Evolutionary conservation across 1,140 invertebrate genomes (phyloP), one percentile per base, ranked within the genome.

Genomic region (Venturia canescens): DNA sequence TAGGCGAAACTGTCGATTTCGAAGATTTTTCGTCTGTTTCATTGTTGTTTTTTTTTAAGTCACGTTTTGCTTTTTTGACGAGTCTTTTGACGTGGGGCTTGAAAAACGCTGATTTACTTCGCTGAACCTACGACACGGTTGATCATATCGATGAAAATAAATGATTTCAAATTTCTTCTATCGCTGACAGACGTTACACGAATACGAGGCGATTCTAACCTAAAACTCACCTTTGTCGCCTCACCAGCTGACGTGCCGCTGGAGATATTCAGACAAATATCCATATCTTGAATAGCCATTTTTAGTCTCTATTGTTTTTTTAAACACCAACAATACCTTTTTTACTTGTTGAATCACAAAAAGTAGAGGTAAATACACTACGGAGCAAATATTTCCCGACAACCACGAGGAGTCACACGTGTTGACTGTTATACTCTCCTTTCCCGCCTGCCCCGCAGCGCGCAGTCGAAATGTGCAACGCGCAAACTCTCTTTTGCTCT

Each of bases 231-330:
- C 81, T 85, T 83, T 7, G 79, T 82, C 60, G 38, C 11, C 44
- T 44, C 21, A 0, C 26, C 31, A 74, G 15, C 69, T 7, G 31
- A 34, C 4, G 81, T 27, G 0, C 27, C 80, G 18, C 80, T 23
- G 6, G 84, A 84, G 15, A 90, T 82, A 67, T 90, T 90, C 63
- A 90, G 81, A 63, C 78, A 87, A 78, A 90, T 90, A 83, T 90
- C 87, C 83, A 87, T 89, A 11, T 88, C 84, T 66, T 81, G 44
- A 38, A 87, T 72, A 23, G 83, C 83, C 84, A 89, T 87, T 83
- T 34, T 23, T 34, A 34, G 31, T 34, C 3, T 34, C 7, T 44
- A 44, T 13, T 44, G 5, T 44, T 44, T 44, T 11, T 44, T 44
- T 44, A 9, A 13, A 9, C 38, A 44, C 38, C 38, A 44, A 44